Percentiles rank a stretch among this genome's conserved stretches.
Conservation (phyloP, 2,888 invertebrate genomes). For the Stegana nigrithorax region DNA sequence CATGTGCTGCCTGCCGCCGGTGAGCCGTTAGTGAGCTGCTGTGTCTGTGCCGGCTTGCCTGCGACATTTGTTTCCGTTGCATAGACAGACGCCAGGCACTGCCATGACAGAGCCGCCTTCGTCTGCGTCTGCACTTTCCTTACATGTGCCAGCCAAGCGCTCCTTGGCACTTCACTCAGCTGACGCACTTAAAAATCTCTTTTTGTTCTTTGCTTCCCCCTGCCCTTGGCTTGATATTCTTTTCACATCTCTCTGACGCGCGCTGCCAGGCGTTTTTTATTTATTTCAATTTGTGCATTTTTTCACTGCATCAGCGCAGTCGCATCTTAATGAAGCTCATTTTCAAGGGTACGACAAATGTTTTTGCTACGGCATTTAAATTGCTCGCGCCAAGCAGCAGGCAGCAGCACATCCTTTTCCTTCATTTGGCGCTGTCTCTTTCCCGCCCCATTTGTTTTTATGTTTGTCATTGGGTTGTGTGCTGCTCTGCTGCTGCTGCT, state of each 20-base stretch:
- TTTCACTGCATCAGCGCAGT: neutral
- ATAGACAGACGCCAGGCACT: neutral
- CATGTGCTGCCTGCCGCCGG: neutral
- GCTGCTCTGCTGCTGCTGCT: neutral
- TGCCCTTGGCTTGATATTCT: neutral
- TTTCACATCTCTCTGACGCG: neutral
- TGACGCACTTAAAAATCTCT: slow-evolving; percentile 2
- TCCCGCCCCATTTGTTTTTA: no score
- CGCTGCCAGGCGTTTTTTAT: neutral
- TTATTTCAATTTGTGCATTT: neutral
- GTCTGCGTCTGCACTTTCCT: neutral
- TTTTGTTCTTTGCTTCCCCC: neutral
- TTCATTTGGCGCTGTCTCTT: no score
- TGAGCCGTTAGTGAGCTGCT: neutral
- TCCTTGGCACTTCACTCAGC: neutral
- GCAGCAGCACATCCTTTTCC: no score
- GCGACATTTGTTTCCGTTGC: slow-evolving; percentile 16
- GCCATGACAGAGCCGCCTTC: no score
- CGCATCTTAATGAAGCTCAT: neutral
- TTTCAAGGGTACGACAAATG: slow-evolving; percentile 10
- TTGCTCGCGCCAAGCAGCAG: no score
- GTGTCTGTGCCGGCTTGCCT: neutral
- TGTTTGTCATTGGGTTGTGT: neutral
- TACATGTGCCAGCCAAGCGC: neutral
- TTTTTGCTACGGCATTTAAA: neutral